A percentile compares a stretch with the other conserved stretches of the same genome.
Evolutionary conservation across 1,140 invertebrate species (phyloP).

Genomic region (Bombus terrestris): DNA sequence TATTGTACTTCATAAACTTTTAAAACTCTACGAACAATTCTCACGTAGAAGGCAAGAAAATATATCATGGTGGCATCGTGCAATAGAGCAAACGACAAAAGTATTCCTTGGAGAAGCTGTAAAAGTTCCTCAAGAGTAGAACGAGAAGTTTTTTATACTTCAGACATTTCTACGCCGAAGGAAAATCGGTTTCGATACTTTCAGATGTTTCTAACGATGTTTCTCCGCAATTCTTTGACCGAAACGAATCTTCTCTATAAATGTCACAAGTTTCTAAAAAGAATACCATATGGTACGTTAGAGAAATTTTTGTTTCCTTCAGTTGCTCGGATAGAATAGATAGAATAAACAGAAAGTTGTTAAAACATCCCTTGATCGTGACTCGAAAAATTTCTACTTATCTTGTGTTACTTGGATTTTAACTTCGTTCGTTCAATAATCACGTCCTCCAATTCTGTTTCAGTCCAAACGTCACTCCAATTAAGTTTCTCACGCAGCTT

Average conservation of each 20-base stretch:
- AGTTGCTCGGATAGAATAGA: neutral
- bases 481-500: conserved; percentile 21
- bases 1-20: neutral
- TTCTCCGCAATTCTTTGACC: neutral
- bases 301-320: neutral
- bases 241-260: neutral
- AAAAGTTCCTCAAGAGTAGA: neutral
- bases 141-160: neutral
- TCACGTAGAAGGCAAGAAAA: too few species aligned
- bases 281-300: neutral
- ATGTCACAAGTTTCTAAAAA: neutral
- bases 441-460: conserved; percentile 23
- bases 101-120: conserved; percentile 2
- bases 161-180: neutral
- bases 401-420: neutral
- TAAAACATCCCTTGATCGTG: neutral
- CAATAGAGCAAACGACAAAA: neutral
- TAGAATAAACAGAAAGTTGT: neutral
- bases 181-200: conserved; percentile 10
- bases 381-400: neutral
- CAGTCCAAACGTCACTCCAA: conserved; percentile 17
- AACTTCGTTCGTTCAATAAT: conserved; percentile 11
- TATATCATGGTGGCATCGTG: neutral
- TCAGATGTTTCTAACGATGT: neutral
- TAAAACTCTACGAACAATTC: neutral